Conservation (phyloP, 2,797 vertebrate species). For the Acanthopagrus latus region DNA sequence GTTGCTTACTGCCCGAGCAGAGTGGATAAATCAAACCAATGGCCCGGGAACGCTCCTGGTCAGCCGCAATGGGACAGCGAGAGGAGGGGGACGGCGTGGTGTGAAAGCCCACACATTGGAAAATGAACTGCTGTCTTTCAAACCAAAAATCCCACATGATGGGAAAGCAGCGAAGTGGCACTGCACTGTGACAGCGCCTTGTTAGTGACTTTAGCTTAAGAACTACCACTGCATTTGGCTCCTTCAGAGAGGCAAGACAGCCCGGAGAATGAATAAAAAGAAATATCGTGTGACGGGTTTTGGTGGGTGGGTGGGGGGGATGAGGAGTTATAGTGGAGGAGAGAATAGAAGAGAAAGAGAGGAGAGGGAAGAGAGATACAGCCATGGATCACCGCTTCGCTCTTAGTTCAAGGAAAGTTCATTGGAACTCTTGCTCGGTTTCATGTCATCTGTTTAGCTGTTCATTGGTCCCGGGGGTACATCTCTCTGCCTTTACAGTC, state of each 20-base stretch:
- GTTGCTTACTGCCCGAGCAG: slow-evolving; percentile 50
- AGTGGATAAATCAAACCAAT: slow-evolving; percentile 74
- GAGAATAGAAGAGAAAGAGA: not conserved
- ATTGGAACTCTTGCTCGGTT: slow-evolving; percentile 74
- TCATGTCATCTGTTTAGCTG: slow-evolving; percentile 80
- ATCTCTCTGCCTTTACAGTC: slow-evolving; percentile 71
- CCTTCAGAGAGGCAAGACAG: slow-evolving; percentile 44
- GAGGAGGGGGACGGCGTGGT: slow-evolving; percentile 30
- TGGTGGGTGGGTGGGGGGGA: slow-evolving; percentile 3
- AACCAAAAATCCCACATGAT: slow-evolving; percentile 77
- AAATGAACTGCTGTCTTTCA: slow-evolving; percentile 80
- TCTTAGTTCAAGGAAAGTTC: slow-evolving; percentile 83
- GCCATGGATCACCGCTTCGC: slow-evolving; percentile 71
- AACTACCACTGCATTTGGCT: slow-evolving; percentile 71
- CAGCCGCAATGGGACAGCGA: slow-evolving; percentile 46
- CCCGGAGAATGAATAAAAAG: slow-evolving; percentile 53
- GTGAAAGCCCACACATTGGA: slow-evolving; percentile 64
- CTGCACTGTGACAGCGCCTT: slow-evolving; percentile 78
- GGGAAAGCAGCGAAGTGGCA: slow-evolving; percentile 79
- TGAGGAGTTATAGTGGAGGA: slow-evolving; percentile 24
- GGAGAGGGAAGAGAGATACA: slow-evolving; percentile 26
- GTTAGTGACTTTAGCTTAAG: slow-evolving; percentile 81
- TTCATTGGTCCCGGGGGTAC: slow-evolving; percentile 75
- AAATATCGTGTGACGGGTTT: slow-evolving; percentile 5
- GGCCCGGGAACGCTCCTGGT: slow-evolving; percentile 67